phyloP scores from a whole-genome alignment of 2,888 invertebrate genomes.

The Anagyrus pseudococci region DNA sequence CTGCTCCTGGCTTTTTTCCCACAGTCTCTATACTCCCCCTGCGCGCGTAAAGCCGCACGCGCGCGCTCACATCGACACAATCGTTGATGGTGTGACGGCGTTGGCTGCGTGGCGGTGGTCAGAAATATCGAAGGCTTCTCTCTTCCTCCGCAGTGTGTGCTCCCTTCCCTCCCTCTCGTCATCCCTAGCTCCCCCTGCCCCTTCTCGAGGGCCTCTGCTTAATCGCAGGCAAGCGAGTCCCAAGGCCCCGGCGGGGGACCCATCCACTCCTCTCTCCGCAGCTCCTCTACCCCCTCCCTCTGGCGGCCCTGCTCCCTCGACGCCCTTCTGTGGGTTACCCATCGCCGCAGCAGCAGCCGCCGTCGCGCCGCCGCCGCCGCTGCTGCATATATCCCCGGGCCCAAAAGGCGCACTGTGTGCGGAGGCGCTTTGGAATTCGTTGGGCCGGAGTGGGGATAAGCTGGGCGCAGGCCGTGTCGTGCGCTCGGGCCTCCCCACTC shows the following conservation, averaged over 20 bases:
- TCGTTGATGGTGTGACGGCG: constrained; percentile 15
- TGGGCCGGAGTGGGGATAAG: constrained; percentile 45
- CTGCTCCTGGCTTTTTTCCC: constrained; percentile 37
- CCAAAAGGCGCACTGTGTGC: constrained; percentile 2
- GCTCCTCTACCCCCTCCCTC: background rate
- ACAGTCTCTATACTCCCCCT: constrained; percentile 19
- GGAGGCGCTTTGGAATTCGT: constrained; percentile 54
- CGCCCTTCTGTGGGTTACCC: background rate
- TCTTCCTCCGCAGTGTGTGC: background rate
- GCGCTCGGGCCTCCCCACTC: constrained; percentile 51
- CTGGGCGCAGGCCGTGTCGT: constrained; percentile 56
- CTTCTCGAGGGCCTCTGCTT: constrained; percentile 38
- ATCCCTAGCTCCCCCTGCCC: background rate
- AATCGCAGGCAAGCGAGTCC: constrained; percentile 45
- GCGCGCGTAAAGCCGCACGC: background rate
- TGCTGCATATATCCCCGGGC: background rate
- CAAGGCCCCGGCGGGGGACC: constrained; percentile 46
- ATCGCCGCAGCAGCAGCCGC: background rate
- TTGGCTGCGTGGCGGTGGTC: constrained; percentile 26
- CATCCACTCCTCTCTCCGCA: constrained; percentile 23
- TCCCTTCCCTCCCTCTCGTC: background rate
- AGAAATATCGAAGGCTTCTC: constrained; percentile 26
- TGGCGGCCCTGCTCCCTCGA: background rate
- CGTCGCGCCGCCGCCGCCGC: background rate
- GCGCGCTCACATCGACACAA: constrained; percentile 1